These are phyloP conservation scores for Lithodes maja DNA, from an alignment of 2,888 invertebrate species.

Conservation along the genomic window DNA sequence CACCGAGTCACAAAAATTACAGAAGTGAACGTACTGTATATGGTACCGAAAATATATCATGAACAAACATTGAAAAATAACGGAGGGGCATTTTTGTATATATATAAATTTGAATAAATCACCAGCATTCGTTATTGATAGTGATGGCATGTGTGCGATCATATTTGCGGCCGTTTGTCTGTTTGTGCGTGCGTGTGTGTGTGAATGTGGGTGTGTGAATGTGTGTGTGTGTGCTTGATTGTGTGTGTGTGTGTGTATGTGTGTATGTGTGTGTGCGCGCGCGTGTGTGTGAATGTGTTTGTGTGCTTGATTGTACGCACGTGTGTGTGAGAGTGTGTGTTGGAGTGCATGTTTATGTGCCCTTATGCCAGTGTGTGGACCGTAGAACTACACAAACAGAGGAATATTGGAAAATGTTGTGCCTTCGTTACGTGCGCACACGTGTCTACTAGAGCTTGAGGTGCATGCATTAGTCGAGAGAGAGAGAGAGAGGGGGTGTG, in stretches of 20 bases:
- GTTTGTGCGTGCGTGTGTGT: constrained; percentile 8
- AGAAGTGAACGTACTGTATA: too few species aligned
- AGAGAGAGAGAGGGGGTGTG: not conserved
- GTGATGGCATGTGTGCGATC: too few species aligned
- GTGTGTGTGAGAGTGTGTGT: constrained; percentile 8
- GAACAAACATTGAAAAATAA: too few species aligned
- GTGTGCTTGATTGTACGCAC: not conserved
- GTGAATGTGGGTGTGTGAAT: constrained; percentile 23
- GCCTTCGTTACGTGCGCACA: too few species aligned
- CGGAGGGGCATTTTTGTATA: too few species aligned
- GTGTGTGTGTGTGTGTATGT: not conserved
- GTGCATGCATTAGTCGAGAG: not conserved
- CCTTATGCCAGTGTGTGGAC: not conserved
- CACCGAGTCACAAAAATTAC: too few species aligned
- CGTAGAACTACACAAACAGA: not conserved
- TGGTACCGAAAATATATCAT: too few species aligned
- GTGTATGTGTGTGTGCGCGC: not conserved
- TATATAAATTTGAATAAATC: too few species aligned
- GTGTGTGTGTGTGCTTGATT: constrained; percentile 24
- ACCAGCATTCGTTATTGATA: too few species aligned
- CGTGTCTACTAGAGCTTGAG: not conserved
- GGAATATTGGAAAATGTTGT: too few species aligned
- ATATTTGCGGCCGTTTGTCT: not conserved
- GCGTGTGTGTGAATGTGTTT: not conserved
- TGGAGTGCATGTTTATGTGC: constrained; percentile 18